Conservation (phyloP, 2,888 invertebrate genomes). For the Campoplex capitator region DNA sequence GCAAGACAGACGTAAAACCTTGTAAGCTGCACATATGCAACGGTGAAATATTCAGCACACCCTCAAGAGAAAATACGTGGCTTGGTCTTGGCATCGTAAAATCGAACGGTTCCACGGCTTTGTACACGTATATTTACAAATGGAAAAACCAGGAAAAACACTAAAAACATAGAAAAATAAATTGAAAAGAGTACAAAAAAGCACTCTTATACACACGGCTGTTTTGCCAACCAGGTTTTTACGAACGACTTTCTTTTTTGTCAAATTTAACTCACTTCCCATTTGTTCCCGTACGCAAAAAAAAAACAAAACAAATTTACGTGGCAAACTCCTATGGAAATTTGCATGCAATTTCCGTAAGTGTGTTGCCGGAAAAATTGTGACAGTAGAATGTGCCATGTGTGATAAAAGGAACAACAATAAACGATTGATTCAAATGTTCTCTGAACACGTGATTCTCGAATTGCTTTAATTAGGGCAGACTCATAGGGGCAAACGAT, state of each 20-base stretch:
- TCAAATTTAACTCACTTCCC: slow-evolving; percentile 1
- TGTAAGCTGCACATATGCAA: slow-evolving; percentile 38
- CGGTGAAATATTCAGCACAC: slow-evolving; percentile 34
- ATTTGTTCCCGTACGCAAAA: background rate
- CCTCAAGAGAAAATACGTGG: background rate
- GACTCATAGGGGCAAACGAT: background rate
- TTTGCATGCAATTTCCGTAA: background rate
- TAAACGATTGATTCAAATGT: background rate
- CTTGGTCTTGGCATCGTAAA: background rate
- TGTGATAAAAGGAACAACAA: background rate
- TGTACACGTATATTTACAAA: background rate
- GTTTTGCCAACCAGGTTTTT: background rate
- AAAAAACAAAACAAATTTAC: background rate
- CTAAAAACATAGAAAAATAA: slow-evolving; percentile 6
- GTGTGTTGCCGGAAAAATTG: background rate
- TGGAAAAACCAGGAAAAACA: background rate
- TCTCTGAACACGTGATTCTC: background rate
- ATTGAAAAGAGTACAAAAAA: background rate
- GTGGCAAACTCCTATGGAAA: background rate
- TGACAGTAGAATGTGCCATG: background rate
- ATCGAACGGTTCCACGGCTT: background rate
- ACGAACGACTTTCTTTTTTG: background rate
- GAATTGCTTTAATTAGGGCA: background rate
- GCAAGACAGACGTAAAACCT: slow-evolving; percentile 46
- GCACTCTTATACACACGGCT: background rate